Evolutionary conservation across 2,113 vertebrate species (phyloP).

Genomic region (Neodon shergylaensis): DNA sequence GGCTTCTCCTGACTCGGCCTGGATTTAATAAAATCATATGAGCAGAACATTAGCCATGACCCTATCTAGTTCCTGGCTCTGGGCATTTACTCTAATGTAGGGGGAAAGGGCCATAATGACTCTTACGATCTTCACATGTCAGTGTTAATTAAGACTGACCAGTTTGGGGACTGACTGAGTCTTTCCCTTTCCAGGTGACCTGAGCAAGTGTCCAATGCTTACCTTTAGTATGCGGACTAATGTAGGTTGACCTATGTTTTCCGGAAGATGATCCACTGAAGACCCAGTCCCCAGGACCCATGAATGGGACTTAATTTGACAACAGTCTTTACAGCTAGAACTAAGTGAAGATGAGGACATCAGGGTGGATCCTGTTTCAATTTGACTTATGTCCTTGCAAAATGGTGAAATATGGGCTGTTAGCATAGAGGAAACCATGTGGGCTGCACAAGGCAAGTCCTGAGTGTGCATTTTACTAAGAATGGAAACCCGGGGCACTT

Average conservation of each 20-base stretch:
- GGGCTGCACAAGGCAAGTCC: background rate
- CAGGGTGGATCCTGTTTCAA: background rate
- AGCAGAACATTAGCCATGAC: background rate
- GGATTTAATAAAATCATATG: too few species aligned
- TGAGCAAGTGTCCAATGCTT: background rate
- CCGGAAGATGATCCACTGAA: background rate
- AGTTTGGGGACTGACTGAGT: background rate
- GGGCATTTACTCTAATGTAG: background rate
- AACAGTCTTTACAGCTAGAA: background rate
- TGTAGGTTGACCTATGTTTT: background rate
- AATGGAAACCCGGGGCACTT: background rate
- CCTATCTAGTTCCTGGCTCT: background rate
- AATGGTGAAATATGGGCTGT: background rate
- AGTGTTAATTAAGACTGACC: background rate
- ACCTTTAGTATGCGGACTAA: background rate
- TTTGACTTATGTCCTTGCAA: background rate
- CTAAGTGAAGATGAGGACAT: background rate
- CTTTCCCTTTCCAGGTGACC: background rate
- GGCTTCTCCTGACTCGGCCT: background rate
- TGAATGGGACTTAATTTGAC: background rate
- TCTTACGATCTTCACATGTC: background rate
- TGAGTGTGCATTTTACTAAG: too few species aligned
- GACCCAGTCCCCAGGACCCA: too few species aligned
- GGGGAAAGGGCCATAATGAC: fast-evolving
- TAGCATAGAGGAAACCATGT: background rate